Conservation (phyloP, 2,888 invertebrate genomes). For the Drosophila neotestacea region DNA sequence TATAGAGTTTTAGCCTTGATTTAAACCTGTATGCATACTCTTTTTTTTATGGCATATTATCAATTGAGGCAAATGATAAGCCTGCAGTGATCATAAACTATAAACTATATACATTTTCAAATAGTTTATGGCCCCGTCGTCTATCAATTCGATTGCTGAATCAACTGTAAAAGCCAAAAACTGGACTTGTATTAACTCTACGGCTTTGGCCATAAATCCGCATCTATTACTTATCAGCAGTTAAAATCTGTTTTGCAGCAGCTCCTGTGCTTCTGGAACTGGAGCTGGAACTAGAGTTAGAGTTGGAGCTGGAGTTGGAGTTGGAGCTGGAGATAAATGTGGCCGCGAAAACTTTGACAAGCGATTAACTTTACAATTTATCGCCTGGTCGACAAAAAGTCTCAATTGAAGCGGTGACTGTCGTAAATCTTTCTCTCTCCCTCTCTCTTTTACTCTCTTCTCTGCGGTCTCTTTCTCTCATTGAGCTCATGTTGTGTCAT, state of each 20-base stretch:
- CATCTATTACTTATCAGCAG: constrained; percentile 41
- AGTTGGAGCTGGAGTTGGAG: constrained; percentile 5
- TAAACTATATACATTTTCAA: constrained; percentile 8
- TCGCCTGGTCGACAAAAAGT: constrained; percentile 51
- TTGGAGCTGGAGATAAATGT: constrained; percentile 64
- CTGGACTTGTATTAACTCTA: constrained; percentile 9
- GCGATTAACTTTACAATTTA: constrained; percentile 81
- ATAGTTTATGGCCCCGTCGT: constrained; percentile 28
- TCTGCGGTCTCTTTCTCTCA: background rate
- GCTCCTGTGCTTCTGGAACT: constrained; percentile 33
- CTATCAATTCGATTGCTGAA: constrained; percentile 13
- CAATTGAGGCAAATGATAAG: constrained; percentile 53
- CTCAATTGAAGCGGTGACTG: constrained; percentile 59
- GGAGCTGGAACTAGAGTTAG: background rate
- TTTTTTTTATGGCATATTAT: constrained; percentile 45
- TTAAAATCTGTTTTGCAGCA: constrained; percentile 26
- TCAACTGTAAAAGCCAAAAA: background rate
- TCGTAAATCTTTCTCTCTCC: constrained; percentile 65
- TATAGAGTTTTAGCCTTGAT: constrained; percentile 4
- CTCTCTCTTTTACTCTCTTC: background rate
- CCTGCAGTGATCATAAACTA: constrained; percentile 28
- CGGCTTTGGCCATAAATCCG: constrained; percentile 39
- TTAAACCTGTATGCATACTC: background rate
- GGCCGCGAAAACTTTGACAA: constrained; percentile 75
- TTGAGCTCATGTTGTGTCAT: constrained; percentile 72